These are phyloP conservation scores for Dendrophyllia cribrosa DNA, from an alignment of 64 coral and sea anemone genomes.

Conservation along the genomic window DNA sequence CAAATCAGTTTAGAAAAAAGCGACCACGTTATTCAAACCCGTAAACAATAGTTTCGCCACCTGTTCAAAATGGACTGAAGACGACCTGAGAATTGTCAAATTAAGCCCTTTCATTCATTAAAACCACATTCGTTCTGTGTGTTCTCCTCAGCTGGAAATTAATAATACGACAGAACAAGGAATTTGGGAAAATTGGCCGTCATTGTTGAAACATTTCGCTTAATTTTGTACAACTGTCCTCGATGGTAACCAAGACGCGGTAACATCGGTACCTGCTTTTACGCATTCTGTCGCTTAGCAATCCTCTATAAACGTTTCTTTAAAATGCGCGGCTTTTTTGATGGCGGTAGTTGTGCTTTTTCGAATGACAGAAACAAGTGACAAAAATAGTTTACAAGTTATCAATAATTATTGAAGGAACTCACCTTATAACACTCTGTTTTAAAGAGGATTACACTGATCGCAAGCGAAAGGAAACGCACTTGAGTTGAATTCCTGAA, in stretches of 20 bases:
- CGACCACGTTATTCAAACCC: constrained; percentile 30
- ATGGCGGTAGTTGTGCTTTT: neutral
- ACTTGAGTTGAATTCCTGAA: neutral
- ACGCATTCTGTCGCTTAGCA: constrained; percentile 19
- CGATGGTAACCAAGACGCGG: neutral
- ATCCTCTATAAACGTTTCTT: neutral
- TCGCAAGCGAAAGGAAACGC: neutral
- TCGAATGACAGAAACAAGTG: neutral
- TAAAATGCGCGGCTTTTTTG: neutral
- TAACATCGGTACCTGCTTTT: neutral
- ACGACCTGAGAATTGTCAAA: neutral
- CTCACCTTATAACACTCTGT: neutral
- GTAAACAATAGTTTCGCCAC: constrained; percentile 9
- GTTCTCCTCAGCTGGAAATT: constrained; percentile 23
- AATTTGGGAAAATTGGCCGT: neutral
- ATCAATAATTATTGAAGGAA: neutral
- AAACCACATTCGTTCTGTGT: constrained; percentile 2
- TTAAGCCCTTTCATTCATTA: constrained; percentile 15
- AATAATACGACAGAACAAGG: neutral
- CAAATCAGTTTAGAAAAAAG: neutral
- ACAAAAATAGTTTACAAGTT: neutral
- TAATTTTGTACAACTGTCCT: neutral
- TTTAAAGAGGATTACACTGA: too few relatives aligned
- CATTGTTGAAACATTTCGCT: neutral
- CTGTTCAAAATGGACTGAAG: neutral